Evolutionary conservation across 1,140 invertebrate species (phyloP).

Genomic region (Sipha flava): DNA sequence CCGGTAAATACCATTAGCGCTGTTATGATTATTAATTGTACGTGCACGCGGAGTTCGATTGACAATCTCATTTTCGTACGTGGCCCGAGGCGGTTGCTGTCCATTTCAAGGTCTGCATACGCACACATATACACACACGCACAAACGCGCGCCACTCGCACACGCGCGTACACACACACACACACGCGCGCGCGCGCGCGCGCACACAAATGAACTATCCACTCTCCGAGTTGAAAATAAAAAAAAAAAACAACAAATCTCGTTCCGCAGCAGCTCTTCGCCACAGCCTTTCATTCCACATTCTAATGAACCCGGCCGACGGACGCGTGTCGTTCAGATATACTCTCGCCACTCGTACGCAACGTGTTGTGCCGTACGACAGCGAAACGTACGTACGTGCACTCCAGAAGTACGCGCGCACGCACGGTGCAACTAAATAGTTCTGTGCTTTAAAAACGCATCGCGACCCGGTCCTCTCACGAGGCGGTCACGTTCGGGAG

Average conservation of each 20-base stretch:
- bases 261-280: constrained; percentile 29
- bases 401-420: too few relatives aligned
- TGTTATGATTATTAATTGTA: too few relatives aligned
- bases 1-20: too few relatives aligned
- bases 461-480: too few relatives aligned
- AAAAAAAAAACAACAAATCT: constrained; percentile 1
- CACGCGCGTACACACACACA: too few relatives aligned
- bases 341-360: too few relatives aligned
- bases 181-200: too few relatives aligned
- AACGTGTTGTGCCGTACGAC: too few relatives aligned
- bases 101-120: constrained; percentile 27
- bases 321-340: constrained; percentile 14
- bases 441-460: too few relatives aligned
- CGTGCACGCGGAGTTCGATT: not conserved
- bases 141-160: too few relatives aligned
- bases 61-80: constrained; percentile 27
- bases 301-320: constrained; percentile 12
- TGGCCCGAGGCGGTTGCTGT: constrained; percentile 15
- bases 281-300: constrained; percentile 28
- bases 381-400: not conserved
- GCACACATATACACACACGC: not conserved
- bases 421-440: too few relatives aligned
- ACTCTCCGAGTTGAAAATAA: not conserved
- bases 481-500: too few relatives aligned
- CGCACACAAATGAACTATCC: not conserved